Percentiles rank a stretch among this genome's conserved stretches.
These are phyloP conservation scores for Gambusia holbrooki DNA, from an alignment of 2,113 vertebrate species.

Conservation along the genomic window DNA sequence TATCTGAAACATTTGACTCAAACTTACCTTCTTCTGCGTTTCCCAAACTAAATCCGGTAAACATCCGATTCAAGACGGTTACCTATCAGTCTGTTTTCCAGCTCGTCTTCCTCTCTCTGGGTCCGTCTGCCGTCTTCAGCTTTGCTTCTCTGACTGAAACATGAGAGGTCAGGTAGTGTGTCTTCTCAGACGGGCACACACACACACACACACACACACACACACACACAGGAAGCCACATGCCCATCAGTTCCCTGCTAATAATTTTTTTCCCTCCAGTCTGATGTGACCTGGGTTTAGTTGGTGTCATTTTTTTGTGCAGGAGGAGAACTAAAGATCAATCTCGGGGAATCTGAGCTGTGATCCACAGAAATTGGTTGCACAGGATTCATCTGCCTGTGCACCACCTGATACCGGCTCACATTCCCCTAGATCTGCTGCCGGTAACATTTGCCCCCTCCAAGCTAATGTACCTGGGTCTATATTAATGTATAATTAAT, in stretches of 20 bases:
- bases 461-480: no score
- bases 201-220: background rate
- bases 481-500: no score
- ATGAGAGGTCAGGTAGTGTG: slow-evolving; percentile 62
- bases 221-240: slow-evolving; percentile 18
- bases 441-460: no score
- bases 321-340: no score
- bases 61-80: slow-evolving; percentile 6
- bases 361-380: no score
- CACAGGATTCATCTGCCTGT: no score
- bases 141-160: slow-evolving; percentile 51
- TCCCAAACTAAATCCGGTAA: slow-evolving; percentile 19
- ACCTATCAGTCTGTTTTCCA: slow-evolving; percentile 9
- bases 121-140: slow-evolving; percentile 28
- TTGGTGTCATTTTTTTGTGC: background rate
- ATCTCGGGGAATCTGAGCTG: no score
- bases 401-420: no score
- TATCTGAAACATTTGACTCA: background rate
- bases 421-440: no score
- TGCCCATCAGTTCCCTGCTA: slow-evolving; percentile 11
- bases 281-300: no score
- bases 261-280: background rate
- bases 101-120: slow-evolving; percentile 11
- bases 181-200: slow-evolving; percentile 27
- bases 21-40: slow-evolving; percentile 41